A percentile compares a stretch with the other conserved stretches of the same genome.
Evolutionary conservation across 2,797 vertebrate species (phyloP).

Genomic region (Pipistrellus pipistrellus): DNA sequence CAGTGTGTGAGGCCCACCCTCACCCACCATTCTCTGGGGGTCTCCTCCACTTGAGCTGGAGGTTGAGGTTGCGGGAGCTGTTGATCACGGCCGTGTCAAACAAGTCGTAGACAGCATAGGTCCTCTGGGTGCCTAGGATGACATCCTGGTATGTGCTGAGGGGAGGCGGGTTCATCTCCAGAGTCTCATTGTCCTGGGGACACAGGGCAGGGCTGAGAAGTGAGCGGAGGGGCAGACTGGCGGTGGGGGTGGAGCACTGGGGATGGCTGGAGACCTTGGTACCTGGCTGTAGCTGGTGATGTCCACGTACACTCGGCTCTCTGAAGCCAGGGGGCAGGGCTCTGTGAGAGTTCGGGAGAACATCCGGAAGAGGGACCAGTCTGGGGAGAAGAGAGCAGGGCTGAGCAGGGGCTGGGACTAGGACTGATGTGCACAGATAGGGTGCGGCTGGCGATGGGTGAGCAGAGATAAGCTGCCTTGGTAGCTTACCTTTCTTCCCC

Average conservation of each 20-base stretch:
- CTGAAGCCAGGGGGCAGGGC: slow-evolving; percentile 95
- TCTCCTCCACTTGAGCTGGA: slow-evolving; percentile 95
- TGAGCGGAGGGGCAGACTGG: background rate
- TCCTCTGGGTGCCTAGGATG: slow-evolving; percentile 94
- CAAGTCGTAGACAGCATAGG: slow-evolving; percentile 95
- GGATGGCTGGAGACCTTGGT: slow-evolving; percentile 28
- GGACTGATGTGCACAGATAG: no score
- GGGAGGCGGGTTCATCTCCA: slow-evolving; percentile 93
- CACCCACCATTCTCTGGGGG: slow-evolving; percentile 91
- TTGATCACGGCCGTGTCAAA: slow-evolving; percentile 92
- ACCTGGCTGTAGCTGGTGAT: slow-evolving; percentile 94
- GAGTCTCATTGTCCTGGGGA: slow-evolving; percentile 91
- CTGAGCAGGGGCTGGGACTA: background rate
- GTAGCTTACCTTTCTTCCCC: slow-evolving; percentile 93
- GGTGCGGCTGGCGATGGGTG: background rate
- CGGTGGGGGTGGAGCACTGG: background rate
- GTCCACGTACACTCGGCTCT: slow-evolving; percentile 97
- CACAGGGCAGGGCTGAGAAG: slow-evolving; percentile 30
- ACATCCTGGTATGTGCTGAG: slow-evolving; percentile 90
- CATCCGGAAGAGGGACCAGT: slow-evolving; percentile 99
- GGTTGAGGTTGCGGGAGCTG: slow-evolving; percentile 93
- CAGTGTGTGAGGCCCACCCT: background rate
- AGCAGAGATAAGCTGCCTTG: background rate
- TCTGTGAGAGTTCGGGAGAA: slow-evolving; percentile 97
- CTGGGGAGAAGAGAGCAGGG: slow-evolving; percentile 79